Percentiles rank a stretch among this genome's conserved stretches.
Conservation (phyloP, 1,140 invertebrate species). For the Brachystomella parvula region DNA sequence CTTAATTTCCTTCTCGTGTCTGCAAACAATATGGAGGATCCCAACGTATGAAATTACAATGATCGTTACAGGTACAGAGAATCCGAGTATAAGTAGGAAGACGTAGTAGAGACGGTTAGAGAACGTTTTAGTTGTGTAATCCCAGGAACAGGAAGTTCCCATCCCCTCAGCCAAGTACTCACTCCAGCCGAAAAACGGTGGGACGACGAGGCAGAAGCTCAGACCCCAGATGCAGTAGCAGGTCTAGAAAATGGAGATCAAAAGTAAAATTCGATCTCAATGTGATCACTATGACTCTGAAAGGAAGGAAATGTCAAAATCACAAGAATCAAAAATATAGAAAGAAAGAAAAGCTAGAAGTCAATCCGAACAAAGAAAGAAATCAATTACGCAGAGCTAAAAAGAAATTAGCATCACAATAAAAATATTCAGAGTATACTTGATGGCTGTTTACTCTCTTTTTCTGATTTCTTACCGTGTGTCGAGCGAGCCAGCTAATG, state of each 20-base stretch:
- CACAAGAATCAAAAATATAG: no score
- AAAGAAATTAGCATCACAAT: no score
- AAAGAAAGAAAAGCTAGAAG: no score
- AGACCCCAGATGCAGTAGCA: slow-evolving; percentile 49
- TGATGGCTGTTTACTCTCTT: neutral
- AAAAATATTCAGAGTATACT: no score
- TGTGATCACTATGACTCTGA: neutral
- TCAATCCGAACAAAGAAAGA: no score
- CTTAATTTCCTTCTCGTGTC: neutral
- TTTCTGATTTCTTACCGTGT: slow-evolving; percentile 22
- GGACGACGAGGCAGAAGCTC: slow-evolving; percentile 45
- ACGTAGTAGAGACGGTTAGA: slow-evolving; percentile 44
- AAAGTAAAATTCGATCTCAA: slow-evolving; percentile 1
- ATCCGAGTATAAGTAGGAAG: slow-evolving; percentile 48
- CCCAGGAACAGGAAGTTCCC: slow-evolving; percentile 51
- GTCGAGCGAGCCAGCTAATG: slow-evolving; percentile 29
- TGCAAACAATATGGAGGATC: slow-evolving; percentile 38
- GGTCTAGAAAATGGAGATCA: slow-evolving; percentile 37
- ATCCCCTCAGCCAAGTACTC: slow-evolving; percentile 49
- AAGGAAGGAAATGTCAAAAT: no score
- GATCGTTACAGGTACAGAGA: slow-evolving; percentile 46
- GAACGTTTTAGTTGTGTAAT: slow-evolving; percentile 47
- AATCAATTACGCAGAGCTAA: no score
- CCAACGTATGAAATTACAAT: slow-evolving; percentile 48
- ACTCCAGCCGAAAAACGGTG: slow-evolving; percentile 51